phyloP scores from a whole-genome alignment of 2,888 invertebrate species.

The Automeris io region DNA sequence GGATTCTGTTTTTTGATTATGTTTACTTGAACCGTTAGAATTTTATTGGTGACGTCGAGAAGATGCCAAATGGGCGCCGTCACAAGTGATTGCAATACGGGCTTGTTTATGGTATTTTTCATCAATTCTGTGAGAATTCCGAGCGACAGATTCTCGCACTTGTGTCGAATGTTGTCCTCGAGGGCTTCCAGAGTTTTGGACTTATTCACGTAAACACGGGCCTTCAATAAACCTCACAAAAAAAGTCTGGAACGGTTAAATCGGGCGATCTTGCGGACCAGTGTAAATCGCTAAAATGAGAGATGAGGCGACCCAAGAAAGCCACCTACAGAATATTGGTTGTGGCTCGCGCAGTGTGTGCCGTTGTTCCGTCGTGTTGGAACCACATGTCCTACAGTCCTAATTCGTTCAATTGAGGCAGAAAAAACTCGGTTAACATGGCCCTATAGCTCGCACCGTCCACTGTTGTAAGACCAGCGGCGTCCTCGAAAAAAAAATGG shows the following conservation, averaged over 20 bases:
- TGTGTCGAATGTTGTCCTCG: slow-evolving; percentile 3
- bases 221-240: too few species aligned
- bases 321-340: slow-evolving; percentile 12
- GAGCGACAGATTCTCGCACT: slow-evolving; percentile 17
- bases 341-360: slow-evolving; percentile 12
- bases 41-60: not conserved
- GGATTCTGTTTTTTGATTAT: not conserved
- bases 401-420: not conserved
- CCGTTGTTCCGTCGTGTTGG: slow-evolving; percentile 5
- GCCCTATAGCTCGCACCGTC: not conserved
- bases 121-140: slow-evolving; percentile 17
- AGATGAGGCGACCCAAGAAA: slow-evolving; percentile 10
- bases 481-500: too few species aligned
- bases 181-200: slow-evolving; percentile 7
- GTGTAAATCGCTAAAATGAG: slow-evolving; percentile 7
- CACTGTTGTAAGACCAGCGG: not conserved
- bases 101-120: slow-evolving; percentile 15
- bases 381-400: not conserved
- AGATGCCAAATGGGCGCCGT: slow-evolving; percentile 11
- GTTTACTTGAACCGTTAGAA: not conserved
- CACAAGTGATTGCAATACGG: slow-evolving; percentile 18
- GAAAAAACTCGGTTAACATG: slow-evolving; percentile 5
- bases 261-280: slow-evolving; percentile 1
- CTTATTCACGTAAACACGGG: not conserved
- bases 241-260: slow-evolving; percentile 6